Evolutionary conservation across 1,140 invertebrate genomes (phyloP).

Genomic region (Leptoteleia sp.): DNA sequence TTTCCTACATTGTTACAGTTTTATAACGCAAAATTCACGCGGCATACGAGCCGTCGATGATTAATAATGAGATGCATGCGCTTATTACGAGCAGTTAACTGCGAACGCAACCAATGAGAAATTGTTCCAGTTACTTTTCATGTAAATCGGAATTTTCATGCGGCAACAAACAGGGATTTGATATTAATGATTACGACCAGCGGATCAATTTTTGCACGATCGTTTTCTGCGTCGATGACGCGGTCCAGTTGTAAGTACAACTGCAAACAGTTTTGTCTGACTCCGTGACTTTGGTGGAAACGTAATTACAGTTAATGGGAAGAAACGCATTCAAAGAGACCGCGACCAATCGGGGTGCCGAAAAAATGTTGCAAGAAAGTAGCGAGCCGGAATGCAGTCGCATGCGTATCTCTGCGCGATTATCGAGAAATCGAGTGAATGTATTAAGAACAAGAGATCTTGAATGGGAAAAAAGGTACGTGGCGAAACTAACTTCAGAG

Average conservation of each 20-base stretch:
- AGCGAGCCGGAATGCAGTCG: conserved; percentile 34
- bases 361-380: conserved; percentile 50
- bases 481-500: conserved; percentile 14
- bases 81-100: conserved; percentile 34
- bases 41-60: conserved; percentile 32
- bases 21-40: conserved; percentile 9
- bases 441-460: conserved; percentile 24
- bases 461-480: conserved; percentile 13
- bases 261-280: too few relatives aligned
- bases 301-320: conserved; percentile 72
- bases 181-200: too few relatives aligned
- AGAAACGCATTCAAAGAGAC: conserved; percentile 70
- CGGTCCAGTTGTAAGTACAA: too few relatives aligned
- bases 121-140: conserved; percentile 42
- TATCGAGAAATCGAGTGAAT: conserved; percentile 53
- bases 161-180: too few relatives aligned
- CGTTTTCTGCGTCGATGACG: too few relatives aligned
- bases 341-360: conserved; percentile 56
- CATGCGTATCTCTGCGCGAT: conserved; percentile 30
- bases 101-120: conserved; percentile 23
- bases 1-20: conserved; percentile 36
- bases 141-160: too few relatives aligned
- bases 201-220: too few relatives aligned
- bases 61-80: conserved; percentile 24
- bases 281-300: conserved; percentile 51